Evolutionary conservation across 1,140 invertebrate genomes (phyloP).

Genomic region (Pseudobourletiella spinata): DNA sequence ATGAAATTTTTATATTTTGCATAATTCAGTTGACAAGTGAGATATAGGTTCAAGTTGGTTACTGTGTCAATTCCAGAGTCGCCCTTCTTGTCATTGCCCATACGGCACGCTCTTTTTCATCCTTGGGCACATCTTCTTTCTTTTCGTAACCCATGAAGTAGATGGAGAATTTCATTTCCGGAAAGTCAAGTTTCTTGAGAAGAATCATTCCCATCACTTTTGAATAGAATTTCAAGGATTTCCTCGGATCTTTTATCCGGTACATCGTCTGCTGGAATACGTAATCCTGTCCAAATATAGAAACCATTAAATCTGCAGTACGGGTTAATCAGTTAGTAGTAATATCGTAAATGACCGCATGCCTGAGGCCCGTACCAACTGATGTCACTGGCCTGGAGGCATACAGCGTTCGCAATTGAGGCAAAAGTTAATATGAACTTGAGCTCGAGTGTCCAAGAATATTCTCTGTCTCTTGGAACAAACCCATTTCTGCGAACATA

Average conservation of each 20-base stretch:
- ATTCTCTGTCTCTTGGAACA: no score
- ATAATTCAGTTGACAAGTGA: no score
- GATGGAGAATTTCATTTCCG: slow-evolving; percentile 77
- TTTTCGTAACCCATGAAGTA: slow-evolving; percentile 92
- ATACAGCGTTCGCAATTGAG: no score
- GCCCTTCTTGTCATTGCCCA: slow-evolving; percentile 77
- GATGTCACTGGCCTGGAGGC: no score
- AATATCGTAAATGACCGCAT: background rate
- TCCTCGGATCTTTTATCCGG: slow-evolving; percentile 80
- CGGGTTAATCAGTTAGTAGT: background rate
- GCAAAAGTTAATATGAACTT: no score
- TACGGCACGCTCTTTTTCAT: slow-evolving; percentile 54
- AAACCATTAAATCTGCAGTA: no score
- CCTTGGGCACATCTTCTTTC: slow-evolving; percentile 57
- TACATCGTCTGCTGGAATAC: slow-evolving; percentile 95
- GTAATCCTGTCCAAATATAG: slow-evolving; percentile 60
- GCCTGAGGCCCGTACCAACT: no score
- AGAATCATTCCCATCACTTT: slow-evolving; percentile 82
- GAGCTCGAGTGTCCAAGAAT: no score
- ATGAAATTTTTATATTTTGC: no score
- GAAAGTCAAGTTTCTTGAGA: slow-evolving; percentile 73
- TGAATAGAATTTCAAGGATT: slow-evolving; percentile 81
- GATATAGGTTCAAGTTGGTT: no score
- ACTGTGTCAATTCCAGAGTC: slow-evolving; percentile 90
- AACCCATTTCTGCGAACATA: no score